Conservation (phyloP, 2,888 invertebrate species). For the Alviniconcha strummeri region DNA sequence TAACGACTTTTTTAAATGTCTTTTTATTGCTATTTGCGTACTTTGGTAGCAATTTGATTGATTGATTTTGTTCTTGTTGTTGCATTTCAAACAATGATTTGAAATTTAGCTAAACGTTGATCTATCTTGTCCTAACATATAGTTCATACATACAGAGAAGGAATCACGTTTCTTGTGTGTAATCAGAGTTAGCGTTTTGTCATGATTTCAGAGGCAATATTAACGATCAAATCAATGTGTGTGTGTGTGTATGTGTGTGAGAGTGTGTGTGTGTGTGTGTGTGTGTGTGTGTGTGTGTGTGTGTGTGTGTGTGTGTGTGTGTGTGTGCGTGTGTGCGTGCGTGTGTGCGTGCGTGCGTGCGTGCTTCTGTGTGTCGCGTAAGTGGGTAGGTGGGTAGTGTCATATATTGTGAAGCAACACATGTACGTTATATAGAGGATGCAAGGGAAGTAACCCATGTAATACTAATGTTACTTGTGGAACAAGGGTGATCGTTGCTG, state of each 20-base stretch:
- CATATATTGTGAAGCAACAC: no score
- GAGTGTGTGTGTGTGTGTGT: slow-evolving; percentile 12
- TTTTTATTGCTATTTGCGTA: no score
- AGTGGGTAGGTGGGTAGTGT: not conserved
- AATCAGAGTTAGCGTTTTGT: not conserved
- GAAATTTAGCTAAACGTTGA: no score
- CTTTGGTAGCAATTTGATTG: no score
- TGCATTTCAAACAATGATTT: no score
- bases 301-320: not conserved
- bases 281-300: slow-evolving; percentile 13
- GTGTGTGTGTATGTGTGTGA: slow-evolving; percentile 5
- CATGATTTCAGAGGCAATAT: not conserved
- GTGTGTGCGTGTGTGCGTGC: not conserved
- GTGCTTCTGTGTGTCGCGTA: not conserved
- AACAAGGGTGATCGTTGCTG: not conserved
- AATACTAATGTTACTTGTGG: not conserved
- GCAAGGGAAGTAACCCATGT: not conserved
- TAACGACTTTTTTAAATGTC: no score
- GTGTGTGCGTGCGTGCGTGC: not conserved
- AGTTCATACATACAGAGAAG: not conserved
- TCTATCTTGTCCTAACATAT: not conserved
- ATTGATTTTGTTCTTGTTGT: no score
- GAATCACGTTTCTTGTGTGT: not conserved
- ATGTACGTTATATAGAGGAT: no score
- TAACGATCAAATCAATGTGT: not conserved